phyloP scores from a whole-genome alignment of 2,888 invertebrate genomes.

The Eristalis arbustorum region DNA sequence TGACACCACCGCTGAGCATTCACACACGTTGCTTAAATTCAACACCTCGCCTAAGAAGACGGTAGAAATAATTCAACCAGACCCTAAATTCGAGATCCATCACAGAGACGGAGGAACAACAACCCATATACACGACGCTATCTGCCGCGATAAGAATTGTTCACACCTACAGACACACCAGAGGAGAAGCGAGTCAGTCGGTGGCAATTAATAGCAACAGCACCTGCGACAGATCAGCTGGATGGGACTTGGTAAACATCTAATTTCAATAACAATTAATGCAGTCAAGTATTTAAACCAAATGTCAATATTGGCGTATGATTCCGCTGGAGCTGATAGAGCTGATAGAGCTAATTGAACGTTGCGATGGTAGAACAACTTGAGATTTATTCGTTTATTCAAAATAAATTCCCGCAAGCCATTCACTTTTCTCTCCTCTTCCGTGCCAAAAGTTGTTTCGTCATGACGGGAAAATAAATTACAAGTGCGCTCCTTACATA shows the following conservation, averaged over 20 bases:
- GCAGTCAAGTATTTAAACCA: not conserved
- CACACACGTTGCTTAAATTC: not conserved
- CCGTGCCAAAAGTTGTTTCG: not conserved
- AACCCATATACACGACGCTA: not conserved
- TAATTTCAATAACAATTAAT: conserved; percentile 5
- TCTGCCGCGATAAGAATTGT: not conserved
- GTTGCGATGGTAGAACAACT: not conserved
- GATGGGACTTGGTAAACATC: not conserved
- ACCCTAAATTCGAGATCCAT: not conserved
- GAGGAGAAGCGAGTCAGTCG: too few relatives aligned
- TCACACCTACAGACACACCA: not conserved
- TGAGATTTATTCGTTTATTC: not conserved
- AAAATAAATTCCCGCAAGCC: not conserved
- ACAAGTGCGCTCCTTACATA: not conserved
- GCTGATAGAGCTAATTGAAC: not conserved
- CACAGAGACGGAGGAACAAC: not conserved
- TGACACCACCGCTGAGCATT: not conserved
- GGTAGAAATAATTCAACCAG: not conserved
- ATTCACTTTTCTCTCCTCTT: not conserved
- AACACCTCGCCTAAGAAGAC: not conserved
- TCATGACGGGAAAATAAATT: not conserved
- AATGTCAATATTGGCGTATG: not conserved
- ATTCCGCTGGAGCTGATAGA: not conserved
- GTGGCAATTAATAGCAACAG: not conserved
- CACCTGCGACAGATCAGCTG: not conserved